Percentiles rank a stretch among this genome's conserved stretches.
Conservation (phyloP, 2,888 invertebrate genomes). For the Orthosia cruda region DNA sequence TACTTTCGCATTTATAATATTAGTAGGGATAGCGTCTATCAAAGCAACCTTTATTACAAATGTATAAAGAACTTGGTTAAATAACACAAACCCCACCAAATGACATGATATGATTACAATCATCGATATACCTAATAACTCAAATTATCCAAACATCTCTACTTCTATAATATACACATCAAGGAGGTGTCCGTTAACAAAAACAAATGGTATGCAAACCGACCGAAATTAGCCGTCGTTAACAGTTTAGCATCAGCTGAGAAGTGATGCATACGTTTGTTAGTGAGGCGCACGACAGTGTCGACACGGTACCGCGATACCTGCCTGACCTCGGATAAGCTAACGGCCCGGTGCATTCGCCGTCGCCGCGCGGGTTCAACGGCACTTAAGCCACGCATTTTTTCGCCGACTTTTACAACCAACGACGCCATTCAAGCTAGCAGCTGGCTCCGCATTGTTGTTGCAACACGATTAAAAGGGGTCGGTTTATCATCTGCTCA, state of each 20-base stretch:
- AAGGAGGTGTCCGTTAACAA: background rate
- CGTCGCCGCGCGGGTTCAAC: constrained; percentile 84
- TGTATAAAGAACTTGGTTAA: background rate
- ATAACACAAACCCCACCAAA: constrained; percentile 1
- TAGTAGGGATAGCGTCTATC: background rate
- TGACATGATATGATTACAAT: background rate
- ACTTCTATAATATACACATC: background rate
- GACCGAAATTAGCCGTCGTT: constrained; percentile 54
- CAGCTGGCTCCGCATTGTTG: constrained; percentile 53
- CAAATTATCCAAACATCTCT: constrained; percentile 7
- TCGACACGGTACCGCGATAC: constrained; percentile 68
- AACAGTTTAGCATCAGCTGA: constrained; percentile 72
- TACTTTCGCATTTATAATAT: too few relatives aligned
- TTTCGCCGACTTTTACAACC: constrained; percentile 83
- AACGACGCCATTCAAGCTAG: constrained; percentile 74
- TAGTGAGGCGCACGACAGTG: constrained; percentile 65
- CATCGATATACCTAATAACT: constrained; percentile 5
- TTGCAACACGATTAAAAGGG: constrained; percentile 57
- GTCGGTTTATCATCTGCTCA: constrained; percentile 45
- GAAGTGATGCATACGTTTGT: constrained; percentile 76
- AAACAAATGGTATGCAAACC: constrained; percentile 39
- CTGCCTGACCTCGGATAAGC: constrained; percentile 88
- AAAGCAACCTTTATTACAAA: background rate
- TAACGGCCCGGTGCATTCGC: constrained; percentile 88
- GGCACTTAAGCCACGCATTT: constrained; percentile 78